Base-by-base conservation (phyloP, 2,888 invertebrate genomes). In the Taenaris catops region DNA sequence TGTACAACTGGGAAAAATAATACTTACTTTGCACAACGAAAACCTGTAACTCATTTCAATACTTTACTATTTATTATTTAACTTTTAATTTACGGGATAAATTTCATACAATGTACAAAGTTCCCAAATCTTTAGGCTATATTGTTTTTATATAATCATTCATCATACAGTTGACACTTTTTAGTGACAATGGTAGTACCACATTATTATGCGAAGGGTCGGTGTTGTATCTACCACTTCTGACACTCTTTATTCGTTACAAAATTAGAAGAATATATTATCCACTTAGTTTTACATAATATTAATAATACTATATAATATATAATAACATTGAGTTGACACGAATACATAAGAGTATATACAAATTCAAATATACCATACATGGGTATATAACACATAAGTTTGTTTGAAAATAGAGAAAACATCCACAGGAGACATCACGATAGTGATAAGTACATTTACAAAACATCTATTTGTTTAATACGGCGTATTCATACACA, bases 211-310 rank as follows among this genome's bases (percentile, higher is more conserved):
- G n/a, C n/a, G 41, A 53, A 41, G 33, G 34, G 37, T 45, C 38
- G 40, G 38, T 28, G 16, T 28, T 28, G 37, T 11, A 46, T 47
- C 49, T 41, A 57, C 51, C 59, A 48, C 51, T 48, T 53, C 55
- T 58, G 58, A 60, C 67, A 66, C 65, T 59, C 55, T 58, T 63
- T 61, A 64, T 62, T 65, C 63, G 59, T 80, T 84, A 86, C 81
- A 86, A 86, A 84, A 84, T 84, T 84, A 86, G 84, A 86, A 86
- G 84, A 83, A 84, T 86, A 86, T 83, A 79, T 73, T 79, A 80
- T 81, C 70, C 80, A 80, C 79, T 83, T 84, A 83, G 73, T 73
- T 75, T 81, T 83, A 81, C 53, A 73, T 69, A 74, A 69, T 76
- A 78, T 71, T 76, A 70, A 75, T 69, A 74, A 41, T 37, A 38